Evolutionary conservation across 1,140 invertebrate genomes (phyloP).

Genomic region (Lepidurus apus): DNA sequence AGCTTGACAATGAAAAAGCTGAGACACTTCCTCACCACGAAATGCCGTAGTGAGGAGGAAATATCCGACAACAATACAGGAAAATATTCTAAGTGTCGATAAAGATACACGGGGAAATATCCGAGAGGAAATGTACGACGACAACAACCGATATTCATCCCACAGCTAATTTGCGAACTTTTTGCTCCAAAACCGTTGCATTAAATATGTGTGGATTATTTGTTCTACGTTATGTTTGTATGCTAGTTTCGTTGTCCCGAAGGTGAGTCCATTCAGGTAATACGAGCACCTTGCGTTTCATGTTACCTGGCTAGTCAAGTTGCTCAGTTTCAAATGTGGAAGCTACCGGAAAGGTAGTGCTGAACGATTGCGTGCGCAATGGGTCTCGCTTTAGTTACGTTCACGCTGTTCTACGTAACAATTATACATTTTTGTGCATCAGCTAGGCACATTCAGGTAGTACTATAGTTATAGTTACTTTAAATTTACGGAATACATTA

Average conservation of each 20-base stretch:
- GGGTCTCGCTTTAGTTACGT: neutral
- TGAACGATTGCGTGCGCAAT: neutral
- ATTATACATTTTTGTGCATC: neutral
- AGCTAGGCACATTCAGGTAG: neutral
- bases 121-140: too few species aligned
- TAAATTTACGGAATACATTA: neutral
- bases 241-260: neutral
- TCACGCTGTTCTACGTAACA: neutral
- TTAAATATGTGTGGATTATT: too few species aligned
- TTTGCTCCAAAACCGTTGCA: too few species aligned
- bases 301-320: neutral
- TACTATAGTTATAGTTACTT: neutral
- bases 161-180: too few species aligned
- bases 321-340: neutral
- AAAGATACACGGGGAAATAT: too few species aligned
- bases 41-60: too few species aligned
- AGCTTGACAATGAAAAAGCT: too few species aligned
- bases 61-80: too few species aligned
- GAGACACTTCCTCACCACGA: too few species aligned
- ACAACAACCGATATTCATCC: too few species aligned
- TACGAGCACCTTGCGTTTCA: neutral
- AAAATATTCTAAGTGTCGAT: too few species aligned
- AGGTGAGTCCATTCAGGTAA: neutral
- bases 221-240: too few species aligned
- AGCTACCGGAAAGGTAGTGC: neutral